Percentiles rank a stretch among this genome's conserved stretches.
Evolutionary conservation across 2,113 vertebrate genomes (phyloP).

Genomic region (Zootoca vivipara): DNA sequence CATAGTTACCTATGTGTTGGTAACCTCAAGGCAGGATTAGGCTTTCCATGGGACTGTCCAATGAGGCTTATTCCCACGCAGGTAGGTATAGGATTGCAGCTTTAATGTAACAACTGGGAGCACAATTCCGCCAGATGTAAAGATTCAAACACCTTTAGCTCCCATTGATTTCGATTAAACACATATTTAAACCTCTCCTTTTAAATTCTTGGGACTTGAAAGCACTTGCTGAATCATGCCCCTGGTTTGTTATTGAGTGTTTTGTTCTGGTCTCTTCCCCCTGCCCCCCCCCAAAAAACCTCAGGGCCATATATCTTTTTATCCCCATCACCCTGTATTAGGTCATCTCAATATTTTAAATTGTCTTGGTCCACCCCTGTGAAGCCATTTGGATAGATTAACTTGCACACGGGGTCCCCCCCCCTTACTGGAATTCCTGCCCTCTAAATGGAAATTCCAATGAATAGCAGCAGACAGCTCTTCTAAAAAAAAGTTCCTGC

Average conservation of each 20-base stretch:
- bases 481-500: not conserved
- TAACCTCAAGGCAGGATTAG: too few species aligned
- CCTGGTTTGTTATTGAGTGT: not conserved
- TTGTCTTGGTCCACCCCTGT: not conserved
- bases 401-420: not conserved
- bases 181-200: not conserved
- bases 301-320: not conserved
- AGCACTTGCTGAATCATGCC: not conserved
- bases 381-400: not conserved
- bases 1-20: too few species aligned
- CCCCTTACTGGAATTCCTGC: constrained; percentile 20
- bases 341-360: constrained; percentile 16
- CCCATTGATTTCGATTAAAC: not conserved
- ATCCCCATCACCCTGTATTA: not conserved
- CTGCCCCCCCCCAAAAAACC: not conserved
- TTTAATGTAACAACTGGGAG: not conserved
- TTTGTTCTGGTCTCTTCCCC: not conserved
- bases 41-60: not conserved
- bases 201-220: not conserved
- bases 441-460: constrained; percentile 29
- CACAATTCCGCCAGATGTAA: not conserved
- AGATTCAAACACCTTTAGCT: not conserved
- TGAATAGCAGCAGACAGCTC: not conserved
- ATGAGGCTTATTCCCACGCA: too few species aligned
- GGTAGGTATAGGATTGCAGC: not conserved